phyloP scores from a whole-genome alignment of 1,140 invertebrate genomes.

The Epicauta chinensis region DNA sequence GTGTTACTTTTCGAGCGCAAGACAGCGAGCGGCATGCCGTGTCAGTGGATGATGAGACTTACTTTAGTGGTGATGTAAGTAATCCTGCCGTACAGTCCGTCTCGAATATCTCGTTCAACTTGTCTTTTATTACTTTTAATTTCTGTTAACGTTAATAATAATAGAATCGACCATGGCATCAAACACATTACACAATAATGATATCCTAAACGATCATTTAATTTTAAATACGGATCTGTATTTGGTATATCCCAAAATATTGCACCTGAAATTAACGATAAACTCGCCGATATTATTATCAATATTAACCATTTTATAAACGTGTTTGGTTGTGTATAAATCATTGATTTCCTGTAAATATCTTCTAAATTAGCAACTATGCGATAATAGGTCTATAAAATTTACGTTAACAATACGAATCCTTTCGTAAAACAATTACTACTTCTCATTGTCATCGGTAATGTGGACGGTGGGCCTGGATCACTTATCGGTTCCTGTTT shows the following conservation, averaged over 20 bases:
- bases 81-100: slow-evolving; percentile 71
- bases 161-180: slow-evolving; percentile 67
- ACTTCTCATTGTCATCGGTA: slow-evolving; percentile 58
- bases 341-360: slow-evolving; percentile 51
- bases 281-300: slow-evolving; percentile 66
- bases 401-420: slow-evolving; percentile 66
- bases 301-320: slow-evolving; percentile 70
- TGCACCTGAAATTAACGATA: slow-evolving; percentile 78
- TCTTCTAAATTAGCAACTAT: not conserved
- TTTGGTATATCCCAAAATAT: slow-evolving; percentile 83
- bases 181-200: slow-evolving; percentile 77
- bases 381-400: slow-evolving; percentile 8
- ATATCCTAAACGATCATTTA: slow-evolving; percentile 74
- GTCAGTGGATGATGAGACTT: no score
- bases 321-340: slow-evolving; percentile 82
- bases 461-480: slow-evolving; percentile 66
- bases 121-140: slow-evolving; percentile 59
- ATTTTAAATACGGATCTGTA: slow-evolving; percentile 62
- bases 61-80: slow-evolving; percentile 75
- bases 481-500: slow-evolving; percentile 63
- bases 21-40: no score
- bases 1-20: no score
- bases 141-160: slow-evolving; percentile 61
- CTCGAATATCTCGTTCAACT: slow-evolving; percentile 70
- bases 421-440: slow-evolving; percentile 59